Percentiles rank a stretch among this genome's conserved stretches.
These are phyloP conservation scores for Notothenia coriiceps DNA, from an alignment of 2,113 vertebrate species.

Conservation along the genomic window DNA sequence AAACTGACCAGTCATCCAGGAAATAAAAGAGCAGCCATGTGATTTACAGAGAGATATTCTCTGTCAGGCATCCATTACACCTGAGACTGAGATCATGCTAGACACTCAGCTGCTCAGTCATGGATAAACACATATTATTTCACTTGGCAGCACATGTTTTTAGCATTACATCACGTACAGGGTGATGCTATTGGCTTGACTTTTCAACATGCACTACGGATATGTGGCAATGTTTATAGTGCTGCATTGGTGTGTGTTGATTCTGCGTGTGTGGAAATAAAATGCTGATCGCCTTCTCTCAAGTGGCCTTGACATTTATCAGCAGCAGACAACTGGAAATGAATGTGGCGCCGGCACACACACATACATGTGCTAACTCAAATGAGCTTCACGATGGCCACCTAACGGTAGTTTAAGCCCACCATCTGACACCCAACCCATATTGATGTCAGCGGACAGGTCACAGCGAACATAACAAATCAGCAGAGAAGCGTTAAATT, in stretches of 20 bases:
- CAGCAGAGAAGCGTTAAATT: slow-evolving; percentile 71
- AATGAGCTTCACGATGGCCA: slow-evolving; percentile 50
- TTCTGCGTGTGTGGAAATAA: slow-evolving; percentile 31
- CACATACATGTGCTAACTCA: slow-evolving; percentile 32
- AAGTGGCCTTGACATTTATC: slow-evolving; percentile 70
- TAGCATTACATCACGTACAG: slow-evolving; percentile 29
- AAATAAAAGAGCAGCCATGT: slow-evolving; percentile 36
- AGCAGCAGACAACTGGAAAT: slow-evolving; percentile 49
- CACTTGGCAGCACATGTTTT: slow-evolving; percentile 36
- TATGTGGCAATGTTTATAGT: not conserved
- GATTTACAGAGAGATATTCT: slow-evolving; percentile 42
- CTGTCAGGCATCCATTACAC: slow-evolving; percentile 57
- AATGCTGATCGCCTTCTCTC: slow-evolving; percentile 43
- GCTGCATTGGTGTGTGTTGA: too few species aligned
- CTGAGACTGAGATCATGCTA: slow-evolving; percentile 41
- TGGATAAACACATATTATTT: slow-evolving; percentile 50
- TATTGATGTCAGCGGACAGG: slow-evolving; percentile 75
- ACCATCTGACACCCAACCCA: slow-evolving; percentile 58
- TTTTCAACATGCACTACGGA: slow-evolving; percentile 1
- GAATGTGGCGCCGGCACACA: slow-evolving; percentile 34
- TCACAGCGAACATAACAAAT: slow-evolving; percentile 77
- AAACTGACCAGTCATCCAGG: slow-evolving; percentile 48
- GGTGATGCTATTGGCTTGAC: not conserved
- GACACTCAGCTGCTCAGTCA: slow-evolving; percentile 35
- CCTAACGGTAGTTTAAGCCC: slow-evolving; percentile 72